Conservation (phyloP, 2,888 invertebrate species). For the Phyllotreta cruciferae region DNA sequence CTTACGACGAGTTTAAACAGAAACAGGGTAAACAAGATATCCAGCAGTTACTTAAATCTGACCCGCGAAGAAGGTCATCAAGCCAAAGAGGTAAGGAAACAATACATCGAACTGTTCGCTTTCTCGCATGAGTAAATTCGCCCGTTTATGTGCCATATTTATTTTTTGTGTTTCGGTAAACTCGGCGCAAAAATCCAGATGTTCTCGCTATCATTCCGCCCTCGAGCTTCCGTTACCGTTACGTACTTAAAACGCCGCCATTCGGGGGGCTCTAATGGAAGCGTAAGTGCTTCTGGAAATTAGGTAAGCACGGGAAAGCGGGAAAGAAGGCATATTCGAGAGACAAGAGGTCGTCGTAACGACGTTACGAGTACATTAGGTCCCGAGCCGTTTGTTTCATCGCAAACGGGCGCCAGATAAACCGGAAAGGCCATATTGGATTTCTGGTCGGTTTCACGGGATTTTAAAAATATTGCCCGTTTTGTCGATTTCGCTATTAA, state of each 20-base stretch:
- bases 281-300: slow-evolving; percentile 20
- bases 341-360: slow-evolving; percentile 8
- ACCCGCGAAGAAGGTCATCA: slow-evolving; percentile 67
- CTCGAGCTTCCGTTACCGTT: slow-evolving; percentile 8
- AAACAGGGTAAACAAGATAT: slow-evolving; percentile 63
- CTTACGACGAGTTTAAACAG: slow-evolving; percentile 47
- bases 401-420: slow-evolving; percentile 9
- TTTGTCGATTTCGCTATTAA: too few relatives aligned
- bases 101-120: background rate
- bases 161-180: background rate
- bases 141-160: background rate
- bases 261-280: slow-evolving; percentile 14
- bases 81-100: slow-evolving; percentile 39
- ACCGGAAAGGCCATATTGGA: background rate
- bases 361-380: slow-evolving; percentile 9
- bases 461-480: too few relatives aligned
- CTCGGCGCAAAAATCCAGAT: slow-evolving; percentile 10
- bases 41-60: slow-evolving; percentile 76
- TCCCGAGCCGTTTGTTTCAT: slow-evolving; percentile 14
- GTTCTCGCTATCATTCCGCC: slow-evolving; percentile 8
- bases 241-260: slow-evolving; percentile 15
- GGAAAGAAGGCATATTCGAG: slow-evolving; percentile 14
- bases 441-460: too few relatives aligned
- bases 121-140: background rate
- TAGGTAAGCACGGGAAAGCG: slow-evolving; percentile 19